Percentiles rank a stretch among this genome's conserved stretches.
phyloP scores from a whole-genome alignment of 2,797 vertebrate species.

The Catamblyrhynchus diadema region DNA sequence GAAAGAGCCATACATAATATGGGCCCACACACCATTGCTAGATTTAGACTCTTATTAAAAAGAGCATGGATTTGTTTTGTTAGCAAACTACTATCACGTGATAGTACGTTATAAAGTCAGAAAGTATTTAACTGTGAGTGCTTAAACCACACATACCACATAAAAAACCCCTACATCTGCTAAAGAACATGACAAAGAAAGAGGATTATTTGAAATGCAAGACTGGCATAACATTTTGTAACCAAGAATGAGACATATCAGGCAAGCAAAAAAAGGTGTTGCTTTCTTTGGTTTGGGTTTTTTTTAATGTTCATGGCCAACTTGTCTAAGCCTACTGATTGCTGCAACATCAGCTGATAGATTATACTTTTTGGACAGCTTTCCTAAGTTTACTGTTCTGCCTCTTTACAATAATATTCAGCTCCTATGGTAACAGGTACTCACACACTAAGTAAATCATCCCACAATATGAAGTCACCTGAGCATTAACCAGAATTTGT shows the following conservation, averaged over 20 bases:
- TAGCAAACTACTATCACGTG: background rate
- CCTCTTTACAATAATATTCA: background rate
- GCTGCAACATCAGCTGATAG: background rate
- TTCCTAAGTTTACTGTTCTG: background rate
- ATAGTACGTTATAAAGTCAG: background rate
- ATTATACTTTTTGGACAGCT: background rate
- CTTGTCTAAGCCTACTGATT: background rate
- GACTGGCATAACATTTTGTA: background rate
- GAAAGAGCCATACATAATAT: background rate
- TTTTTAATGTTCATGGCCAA: background rate
- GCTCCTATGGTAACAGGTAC: background rate
- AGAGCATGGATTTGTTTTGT: background rate
- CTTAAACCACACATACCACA: background rate
- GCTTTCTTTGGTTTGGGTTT: background rate
- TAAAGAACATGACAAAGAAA: background rate
- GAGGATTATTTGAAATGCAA: background rate
- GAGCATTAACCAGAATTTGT: background rate
- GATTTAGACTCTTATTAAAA: background rate
- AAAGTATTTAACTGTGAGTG: background rate
- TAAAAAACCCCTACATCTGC: fast-evolving
- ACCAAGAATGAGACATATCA: background rate
- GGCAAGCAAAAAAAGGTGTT: fast-evolving
- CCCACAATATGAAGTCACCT: background rate
- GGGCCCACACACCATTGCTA: background rate
- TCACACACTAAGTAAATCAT: background rate